Evolutionary conservation across 2,113 vertebrate species (phyloP).

Genomic region (Semicossyphus pulcher): DNA sequence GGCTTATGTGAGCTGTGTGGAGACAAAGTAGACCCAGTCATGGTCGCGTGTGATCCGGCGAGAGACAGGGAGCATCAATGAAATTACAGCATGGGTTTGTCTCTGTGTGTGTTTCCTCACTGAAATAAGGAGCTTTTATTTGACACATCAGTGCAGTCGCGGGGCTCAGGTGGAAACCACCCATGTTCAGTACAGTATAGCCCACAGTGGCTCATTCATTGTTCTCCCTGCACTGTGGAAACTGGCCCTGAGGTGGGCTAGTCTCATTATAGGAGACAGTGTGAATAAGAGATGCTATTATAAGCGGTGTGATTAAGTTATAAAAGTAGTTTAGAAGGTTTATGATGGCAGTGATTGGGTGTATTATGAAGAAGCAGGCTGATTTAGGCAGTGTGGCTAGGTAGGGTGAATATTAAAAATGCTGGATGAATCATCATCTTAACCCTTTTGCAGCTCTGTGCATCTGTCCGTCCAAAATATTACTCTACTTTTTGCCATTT

Average conservation of each 20-base stretch:
- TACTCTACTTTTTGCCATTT: not conserved
- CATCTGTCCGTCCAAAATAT: not conserved
- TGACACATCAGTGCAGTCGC: slow-evolving; percentile 39
- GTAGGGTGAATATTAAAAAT: slow-evolving; percentile 48
- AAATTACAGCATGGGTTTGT: slow-evolving; percentile 35
- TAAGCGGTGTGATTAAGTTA: slow-evolving; percentile 4
- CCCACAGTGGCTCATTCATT: slow-evolving; percentile 71
- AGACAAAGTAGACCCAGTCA: slow-evolving; percentile 68
- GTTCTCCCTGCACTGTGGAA: slow-evolving; percentile 70
- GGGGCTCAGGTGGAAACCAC: slow-evolving; percentile 70
- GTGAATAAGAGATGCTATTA: not conserved
- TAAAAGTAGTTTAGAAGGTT: not conserved
- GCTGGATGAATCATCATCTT: slow-evolving; percentile 60
- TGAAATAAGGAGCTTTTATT: slow-evolving; percentile 31
- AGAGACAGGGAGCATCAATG: slow-evolving; percentile 30
- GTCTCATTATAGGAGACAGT: slow-evolving; percentile 22
- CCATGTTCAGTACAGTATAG: slow-evolving; percentile 59
- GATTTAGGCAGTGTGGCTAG: slow-evolving; percentile 41
- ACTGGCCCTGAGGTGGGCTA: slow-evolving; percentile 53
- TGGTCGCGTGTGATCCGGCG: slow-evolving; percentile 29
- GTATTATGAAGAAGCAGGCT: not conserved
- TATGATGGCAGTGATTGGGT: slow-evolving; percentile 14
- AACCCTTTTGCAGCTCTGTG: slow-evolving; percentile 8
- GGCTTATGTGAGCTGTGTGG: slow-evolving; percentile 33
- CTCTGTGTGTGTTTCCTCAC: slow-evolving; percentile 6